Evolutionary conservation across 2,888 invertebrate species (phyloP).

Genomic region (Scaptomyza reducta): DNA sequence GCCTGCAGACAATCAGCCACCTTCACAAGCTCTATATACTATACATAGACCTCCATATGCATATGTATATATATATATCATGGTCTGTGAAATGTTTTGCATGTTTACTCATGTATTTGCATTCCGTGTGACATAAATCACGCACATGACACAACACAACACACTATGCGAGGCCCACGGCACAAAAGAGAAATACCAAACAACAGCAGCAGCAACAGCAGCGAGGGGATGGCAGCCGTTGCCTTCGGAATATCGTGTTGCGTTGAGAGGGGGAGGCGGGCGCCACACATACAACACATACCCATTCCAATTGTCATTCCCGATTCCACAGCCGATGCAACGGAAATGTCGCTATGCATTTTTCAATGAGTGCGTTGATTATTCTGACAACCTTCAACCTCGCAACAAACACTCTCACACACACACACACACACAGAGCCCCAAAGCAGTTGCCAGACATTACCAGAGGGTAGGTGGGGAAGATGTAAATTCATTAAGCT

Average conservation of each 20-base stretch:
- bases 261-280: constrained; percentile 17
- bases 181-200: constrained; percentile 61
- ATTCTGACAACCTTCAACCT: constrained; percentile 45
- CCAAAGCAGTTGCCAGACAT: neutral
- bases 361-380: constrained; percentile 74
- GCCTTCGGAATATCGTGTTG: constrained; percentile 32
- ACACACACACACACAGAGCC: neutral
- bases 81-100: constrained; percentile 65
- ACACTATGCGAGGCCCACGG: constrained; percentile 53
- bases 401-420: neutral
- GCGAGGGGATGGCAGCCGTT: constrained; percentile 8
- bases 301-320: neutral
- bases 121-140: constrained; percentile 78
- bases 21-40: constrained; percentile 20
- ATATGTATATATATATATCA: constrained; percentile 26
- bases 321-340: constrained; percentile 31
- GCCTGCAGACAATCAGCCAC: constrained; percentile 48
- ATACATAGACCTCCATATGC: constrained; percentile 2
- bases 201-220: constrained; percentile 3
- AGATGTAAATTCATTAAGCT: constrained; percentile 56
- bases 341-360: constrained; percentile 73
- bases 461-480: constrained; percentile 2
- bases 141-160: constrained; percentile 62
- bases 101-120: constrained; percentile 78
- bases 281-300: constrained; percentile 22